These are phyloP conservation scores for Seira sanloemensis DNA, from an alignment of 2,888 invertebrate genomes.

Conservation along the genomic window DNA sequence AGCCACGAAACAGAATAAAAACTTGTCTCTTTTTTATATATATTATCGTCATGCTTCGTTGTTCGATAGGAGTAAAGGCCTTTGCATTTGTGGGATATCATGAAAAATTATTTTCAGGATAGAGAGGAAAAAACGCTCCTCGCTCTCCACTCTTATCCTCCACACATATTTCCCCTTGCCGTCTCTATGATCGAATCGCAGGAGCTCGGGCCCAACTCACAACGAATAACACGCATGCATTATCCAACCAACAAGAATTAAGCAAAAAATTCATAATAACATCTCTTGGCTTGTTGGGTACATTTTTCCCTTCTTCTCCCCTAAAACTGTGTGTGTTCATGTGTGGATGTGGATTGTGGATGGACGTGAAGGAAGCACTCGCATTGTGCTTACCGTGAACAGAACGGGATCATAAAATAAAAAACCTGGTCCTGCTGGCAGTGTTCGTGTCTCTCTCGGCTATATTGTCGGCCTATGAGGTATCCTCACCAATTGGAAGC, in stretches of 20 bases:
- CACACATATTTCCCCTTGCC: slow-evolving; percentile 15
- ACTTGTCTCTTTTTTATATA: too few relatives aligned
- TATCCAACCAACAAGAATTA: slow-evolving; percentile 46
- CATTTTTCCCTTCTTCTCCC: too few relatives aligned
- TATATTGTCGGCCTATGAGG: slow-evolving; percentile 65
- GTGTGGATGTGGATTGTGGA: too few relatives aligned
- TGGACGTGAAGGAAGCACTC: too few relatives aligned
- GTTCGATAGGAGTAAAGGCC: not conserved
- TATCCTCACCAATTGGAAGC: slow-evolving; percentile 60
- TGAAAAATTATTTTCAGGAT: not conserved
- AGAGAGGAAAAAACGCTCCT: not conserved
- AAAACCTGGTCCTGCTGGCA: too few relatives aligned
- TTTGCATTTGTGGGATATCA: not conserved
- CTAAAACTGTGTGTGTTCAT: too few relatives aligned
- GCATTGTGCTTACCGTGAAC: too few relatives aligned
- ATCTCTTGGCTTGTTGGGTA: not conserved
- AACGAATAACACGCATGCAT: slow-evolving; percentile 43
- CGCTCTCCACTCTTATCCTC: slow-evolving; percentile 1
- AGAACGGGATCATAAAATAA: too few relatives aligned
- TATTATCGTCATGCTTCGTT: not conserved
- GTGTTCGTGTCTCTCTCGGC: slow-evolving; percentile 26
- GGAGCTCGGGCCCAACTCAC: slow-evolving; percentile 33
- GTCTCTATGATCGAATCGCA: slow-evolving; percentile 42
- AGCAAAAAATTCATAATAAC: slow-evolving; percentile 11
- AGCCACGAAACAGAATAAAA: not conserved